Base-by-base conservation (phyloP, 1,140 invertebrate genomes). In the Platyura marginata region DNA sequence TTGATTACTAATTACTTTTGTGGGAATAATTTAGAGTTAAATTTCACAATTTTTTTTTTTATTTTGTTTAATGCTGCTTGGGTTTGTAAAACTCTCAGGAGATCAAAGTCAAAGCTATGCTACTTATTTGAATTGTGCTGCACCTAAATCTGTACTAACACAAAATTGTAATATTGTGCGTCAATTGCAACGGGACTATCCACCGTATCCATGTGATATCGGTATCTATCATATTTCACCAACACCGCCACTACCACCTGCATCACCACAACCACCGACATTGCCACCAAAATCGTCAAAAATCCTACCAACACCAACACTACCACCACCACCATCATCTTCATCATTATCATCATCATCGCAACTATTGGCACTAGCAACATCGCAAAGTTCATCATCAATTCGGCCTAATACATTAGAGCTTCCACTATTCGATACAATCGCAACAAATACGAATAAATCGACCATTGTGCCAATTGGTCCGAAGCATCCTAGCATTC, bases 401-500 rank as follows among this genome's bases (percentile, higher is more conserved):
- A 39, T 10, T 5, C 38, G 38, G 9, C 38, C 38, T 5, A 40
- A 21, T 18, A 21, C 20, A 5, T 23, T 40, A 22, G 38, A 40
- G 13, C 22, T 40, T 22, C 19, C 38, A 10, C 6, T 6, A 9
- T 9, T 11, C 6, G 34, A 16, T 36, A 6, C 6, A 18, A 18
- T 16, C 5, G 16, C 37, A 3, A 21, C 21, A 5, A 21, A 21
- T 2, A 5, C 9, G 36, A 38, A 38, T 19, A 44, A 44, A 25
- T n/a, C 23, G 35, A 16, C 19, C 3, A 19, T 13, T 16, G 13
- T 10, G 11, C 9, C 20, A 13, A 38, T 40, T 36, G 23, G 40
- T 39, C 23, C 41, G 23, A 66, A 65, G 34, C 62, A 65, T n/a
- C 63, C 69, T 6, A 71, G 70, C 49, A 73, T 73, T 34, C 66